phyloP scores from a whole-genome alignment of 2,797 vertebrate species.

The Manis crassicaudata region DNA sequence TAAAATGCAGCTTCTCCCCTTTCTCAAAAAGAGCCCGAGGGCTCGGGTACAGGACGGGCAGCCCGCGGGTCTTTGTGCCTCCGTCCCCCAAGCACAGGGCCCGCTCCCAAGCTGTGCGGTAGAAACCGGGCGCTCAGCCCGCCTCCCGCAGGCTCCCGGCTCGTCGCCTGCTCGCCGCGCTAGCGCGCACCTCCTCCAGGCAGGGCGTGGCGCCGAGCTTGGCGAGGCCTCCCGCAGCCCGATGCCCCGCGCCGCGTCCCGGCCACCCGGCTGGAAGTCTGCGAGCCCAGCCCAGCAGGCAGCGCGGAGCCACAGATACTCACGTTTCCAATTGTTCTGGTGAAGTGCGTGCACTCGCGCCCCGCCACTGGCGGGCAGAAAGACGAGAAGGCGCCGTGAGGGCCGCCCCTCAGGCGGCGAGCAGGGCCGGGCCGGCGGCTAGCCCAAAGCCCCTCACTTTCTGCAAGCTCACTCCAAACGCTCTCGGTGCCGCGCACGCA shows the following conservation, averaged over 20 bases:
- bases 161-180: background rate
- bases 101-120: accelerated
- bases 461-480: constrained; percentile 77
- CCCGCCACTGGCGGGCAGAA: constrained; percentile 64
- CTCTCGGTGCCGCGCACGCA: constrained; percentile 80
- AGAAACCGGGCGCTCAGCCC: background rate
- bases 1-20: background rate
- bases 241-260: constrained; percentile 42
- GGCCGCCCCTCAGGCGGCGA: constrained; percentile 72
- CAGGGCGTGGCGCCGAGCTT: background rate
- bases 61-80: constrained; percentile 43
- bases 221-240: background rate
- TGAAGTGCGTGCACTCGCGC: constrained; percentile 68
- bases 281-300: constrained; percentile 37
- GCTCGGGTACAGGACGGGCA: constrained; percentile 27
- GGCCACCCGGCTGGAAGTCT: constrained; percentile 47
- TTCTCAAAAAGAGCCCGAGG: constrained; percentile 15
- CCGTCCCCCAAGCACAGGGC: background rate
- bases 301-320: constrained; percentile 79
- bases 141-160: background rate
- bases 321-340: constrained; percentile 81
- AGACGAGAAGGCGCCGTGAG: constrained; percentile 69
- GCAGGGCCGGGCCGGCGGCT: constrained; percentile 75
- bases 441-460: constrained; percentile 80
- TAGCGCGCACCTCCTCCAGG: constrained; percentile 34